phyloP scores from a whole-genome alignment of 2,888 invertebrate genomes.

The Ariolimax columbianus region DNA sequence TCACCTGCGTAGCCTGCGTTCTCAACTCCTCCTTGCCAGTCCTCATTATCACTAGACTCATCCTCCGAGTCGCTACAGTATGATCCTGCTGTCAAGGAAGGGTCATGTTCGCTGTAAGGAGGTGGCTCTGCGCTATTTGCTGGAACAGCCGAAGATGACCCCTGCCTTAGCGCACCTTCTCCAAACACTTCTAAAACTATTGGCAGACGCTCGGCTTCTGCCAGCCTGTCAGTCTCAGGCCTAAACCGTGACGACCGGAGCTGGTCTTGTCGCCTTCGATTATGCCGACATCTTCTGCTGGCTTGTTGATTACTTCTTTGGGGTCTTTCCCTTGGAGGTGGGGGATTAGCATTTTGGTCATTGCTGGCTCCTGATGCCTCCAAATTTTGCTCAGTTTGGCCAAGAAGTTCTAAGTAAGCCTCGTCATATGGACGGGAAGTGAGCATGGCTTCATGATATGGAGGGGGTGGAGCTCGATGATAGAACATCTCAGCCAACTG shows the following conservation, averaged over 20 bases:
- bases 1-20: slow-evolving; percentile 8
- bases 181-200: slow-evolving; percentile 8
- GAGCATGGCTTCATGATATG: slow-evolving; percentile 80
- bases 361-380: neutral
- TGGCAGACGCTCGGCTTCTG: neutral
- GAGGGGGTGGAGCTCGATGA: slow-evolving; percentile 80
- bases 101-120: slow-evolving; percentile 2
- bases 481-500: slow-evolving; percentile 77
- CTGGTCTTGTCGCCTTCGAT: neutral
- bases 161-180: neutral
- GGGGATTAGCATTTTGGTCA: neutral
- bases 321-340: neutral
- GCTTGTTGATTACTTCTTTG: neutral
- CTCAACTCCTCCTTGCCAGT: neutral
- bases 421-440: slow-evolving; percentile 76
- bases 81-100: neutral
- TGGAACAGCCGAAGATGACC: neutral
- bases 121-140: slow-evolving; percentile 7
- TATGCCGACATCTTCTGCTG: slow-evolving; percentile 16
- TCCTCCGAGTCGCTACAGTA: slow-evolving; percentile 20
- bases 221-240: neutral
- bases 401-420: slow-evolving; percentile 65
- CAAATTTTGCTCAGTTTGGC: slow-evolving; percentile 34
- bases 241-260: neutral
- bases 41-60: slow-evolving; percentile 4